Conservation (phyloP, 92 coral and sea anemone species). For the Parazoanthus darwini region DNA sequence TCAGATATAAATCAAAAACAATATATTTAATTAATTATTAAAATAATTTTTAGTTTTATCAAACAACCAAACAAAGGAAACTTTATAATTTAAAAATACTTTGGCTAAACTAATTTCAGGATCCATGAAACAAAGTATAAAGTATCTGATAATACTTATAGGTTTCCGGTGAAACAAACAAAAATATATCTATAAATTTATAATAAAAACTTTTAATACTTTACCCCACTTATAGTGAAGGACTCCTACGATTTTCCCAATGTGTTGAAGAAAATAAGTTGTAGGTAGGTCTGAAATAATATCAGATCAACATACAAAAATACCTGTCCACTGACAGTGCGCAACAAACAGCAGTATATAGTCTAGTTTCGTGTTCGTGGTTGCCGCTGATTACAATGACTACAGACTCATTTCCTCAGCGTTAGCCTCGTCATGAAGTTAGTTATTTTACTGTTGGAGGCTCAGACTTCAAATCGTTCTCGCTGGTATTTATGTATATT, state of each 20-base stretch:
- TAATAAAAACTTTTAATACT: not conserved
- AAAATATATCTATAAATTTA: too few relatives aligned
- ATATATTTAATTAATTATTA: slow-evolving; percentile 8
- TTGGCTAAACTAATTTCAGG: not conserved
- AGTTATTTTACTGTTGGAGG: too few relatives aligned
- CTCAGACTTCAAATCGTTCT: too few relatives aligned
- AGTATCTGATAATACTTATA: not conserved
- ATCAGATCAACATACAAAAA: not conserved
- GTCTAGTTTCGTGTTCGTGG: too few relatives aligned
- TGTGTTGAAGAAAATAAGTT: not conserved
- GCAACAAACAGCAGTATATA: too few relatives aligned
- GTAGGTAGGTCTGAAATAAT: not conserved
- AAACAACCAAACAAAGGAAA: not conserved
- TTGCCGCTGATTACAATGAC: too few relatives aligned
- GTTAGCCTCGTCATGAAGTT: too few relatives aligned
- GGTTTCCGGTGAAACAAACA: not conserved
- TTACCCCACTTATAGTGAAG: not conserved
- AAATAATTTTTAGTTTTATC: not conserved
- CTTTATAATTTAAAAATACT: slow-evolving; percentile 2
- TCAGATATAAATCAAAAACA: not conserved
- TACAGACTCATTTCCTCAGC: too few relatives aligned
- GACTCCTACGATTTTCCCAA: not conserved
- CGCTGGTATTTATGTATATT: too few relatives aligned
- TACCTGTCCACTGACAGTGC: not conserved
- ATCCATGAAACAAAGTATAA: slow-evolving; percentile 3